Conservation (phyloP, 2,888 invertebrate species). For the Antitype chi region DNA sequence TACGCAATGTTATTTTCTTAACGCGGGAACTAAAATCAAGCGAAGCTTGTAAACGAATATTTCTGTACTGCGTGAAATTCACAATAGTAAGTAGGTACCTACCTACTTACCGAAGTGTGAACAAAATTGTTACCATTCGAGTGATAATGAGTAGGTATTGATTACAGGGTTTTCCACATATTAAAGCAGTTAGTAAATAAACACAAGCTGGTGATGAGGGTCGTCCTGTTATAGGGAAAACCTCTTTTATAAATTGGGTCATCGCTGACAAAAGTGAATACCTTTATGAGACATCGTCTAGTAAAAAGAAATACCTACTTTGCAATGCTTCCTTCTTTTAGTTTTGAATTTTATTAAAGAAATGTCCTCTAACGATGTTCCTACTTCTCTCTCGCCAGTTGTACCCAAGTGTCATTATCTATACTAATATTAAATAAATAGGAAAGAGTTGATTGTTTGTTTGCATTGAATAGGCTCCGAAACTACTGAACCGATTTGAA, state of each 20-base stretch:
- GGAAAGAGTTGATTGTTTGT: no score
- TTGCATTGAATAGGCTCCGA: no score
- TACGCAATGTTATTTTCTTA: conserved; percentile 21
- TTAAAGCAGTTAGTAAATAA: conserved; percentile 14
- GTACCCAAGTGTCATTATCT: neutral
- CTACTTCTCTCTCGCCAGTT: neutral
- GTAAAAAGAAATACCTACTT: neutral
- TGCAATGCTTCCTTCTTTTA: neutral
- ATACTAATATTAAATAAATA: no score
- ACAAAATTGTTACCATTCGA: neutral
- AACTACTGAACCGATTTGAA: no score
- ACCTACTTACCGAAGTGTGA: neutral
- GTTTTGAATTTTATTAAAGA: neutral
- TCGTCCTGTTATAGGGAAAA: neutral
- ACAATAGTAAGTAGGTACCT: neutral
- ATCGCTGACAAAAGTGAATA: conserved; percentile 5
- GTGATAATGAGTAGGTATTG: neutral
- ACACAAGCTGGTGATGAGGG: conserved; percentile 1
- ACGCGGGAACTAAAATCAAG: conserved; percentile 3
- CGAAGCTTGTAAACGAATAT: neutral
- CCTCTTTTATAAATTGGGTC: conserved; percentile 29
- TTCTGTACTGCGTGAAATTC: neutral
- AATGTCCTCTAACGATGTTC: neutral
- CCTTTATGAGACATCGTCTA: neutral
- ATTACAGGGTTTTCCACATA: neutral